These are phyloP conservation scores for Hippocampus barbouri DNA, from an alignment of 2,113 vertebrate genomes.

Conservation along the genomic window DNA sequence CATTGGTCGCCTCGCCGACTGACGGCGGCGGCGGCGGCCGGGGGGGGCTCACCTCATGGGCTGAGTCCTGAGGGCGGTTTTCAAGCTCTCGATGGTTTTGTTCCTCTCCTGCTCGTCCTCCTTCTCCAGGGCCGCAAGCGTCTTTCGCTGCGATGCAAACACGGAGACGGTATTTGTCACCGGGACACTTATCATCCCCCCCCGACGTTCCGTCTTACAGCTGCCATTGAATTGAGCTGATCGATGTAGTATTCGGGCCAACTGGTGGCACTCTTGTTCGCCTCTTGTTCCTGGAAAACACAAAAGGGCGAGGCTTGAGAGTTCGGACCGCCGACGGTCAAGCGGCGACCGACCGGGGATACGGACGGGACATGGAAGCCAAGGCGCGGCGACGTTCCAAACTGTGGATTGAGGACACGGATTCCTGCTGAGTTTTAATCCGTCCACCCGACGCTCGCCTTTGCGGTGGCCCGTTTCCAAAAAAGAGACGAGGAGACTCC, in stretches of 20 bases:
- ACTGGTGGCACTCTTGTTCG: conserved; percentile 97
- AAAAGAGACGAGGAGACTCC: conserved; percentile 18
- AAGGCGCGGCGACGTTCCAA: conserved; percentile 34
- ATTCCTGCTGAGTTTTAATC: conserved; percentile 38
- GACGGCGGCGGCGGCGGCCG: background rate
- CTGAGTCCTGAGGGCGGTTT: conserved; percentile 94
- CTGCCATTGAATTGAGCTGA: conserved; percentile 97
- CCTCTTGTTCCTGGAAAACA: conserved; percentile 88
- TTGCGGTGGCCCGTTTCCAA: background rate
- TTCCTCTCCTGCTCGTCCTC: conserved; percentile 96
- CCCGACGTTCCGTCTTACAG: conserved; percentile 77
- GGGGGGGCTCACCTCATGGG: conserved; percentile 84
- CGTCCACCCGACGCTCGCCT: background rate
- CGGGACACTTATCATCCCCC: no score
- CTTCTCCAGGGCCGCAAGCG: conserved; percentile 89
- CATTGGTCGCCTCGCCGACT: no score
- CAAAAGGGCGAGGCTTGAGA: background rate
- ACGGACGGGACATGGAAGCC: conserved; percentile 13
- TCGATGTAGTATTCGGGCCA: conserved; percentile 99
- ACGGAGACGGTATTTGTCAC: background rate
- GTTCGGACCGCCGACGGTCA: background rate
- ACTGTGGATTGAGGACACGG: conserved; percentile 44
- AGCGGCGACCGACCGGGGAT: background rate
- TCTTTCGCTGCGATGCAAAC: conserved; percentile 81
- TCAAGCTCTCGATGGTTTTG: conserved; percentile 96